These are phyloP conservation scores for Dicaeum eximium DNA, from an alignment of 2,113 vertebrate species.

Conservation along the genomic window DNA sequence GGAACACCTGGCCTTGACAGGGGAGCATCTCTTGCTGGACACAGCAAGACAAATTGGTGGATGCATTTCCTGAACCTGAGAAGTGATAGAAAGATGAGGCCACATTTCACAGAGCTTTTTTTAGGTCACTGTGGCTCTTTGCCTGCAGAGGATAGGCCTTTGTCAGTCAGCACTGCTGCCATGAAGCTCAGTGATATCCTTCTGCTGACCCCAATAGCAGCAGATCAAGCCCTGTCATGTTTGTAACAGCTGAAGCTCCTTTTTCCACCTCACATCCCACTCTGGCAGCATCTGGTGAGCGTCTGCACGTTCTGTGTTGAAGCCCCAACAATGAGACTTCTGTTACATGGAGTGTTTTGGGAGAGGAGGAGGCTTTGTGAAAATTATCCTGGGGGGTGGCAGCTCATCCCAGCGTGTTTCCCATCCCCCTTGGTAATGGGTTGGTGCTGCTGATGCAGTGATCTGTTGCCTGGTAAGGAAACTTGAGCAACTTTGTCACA, in stretches of 20 bases:
- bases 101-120: background rate
- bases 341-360: background rate
- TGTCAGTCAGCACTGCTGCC: background rate
- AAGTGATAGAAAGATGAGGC: background rate
- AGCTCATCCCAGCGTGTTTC: background rate
- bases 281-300: slow-evolving; percentile 32
- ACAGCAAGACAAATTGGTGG: background rate
- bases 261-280: background rate
- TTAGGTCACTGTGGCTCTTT: background rate
- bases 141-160: background rate
- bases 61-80: background rate
- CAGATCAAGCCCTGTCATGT: background rate
- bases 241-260: background rate
- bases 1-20: background rate
- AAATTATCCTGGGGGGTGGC: background rate
- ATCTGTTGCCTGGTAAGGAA: background rate
- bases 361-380: background rate
- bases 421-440: background rate
- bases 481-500: background rate
- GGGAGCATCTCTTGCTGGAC: background rate
- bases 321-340: background rate
- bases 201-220: background rate
- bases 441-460: background rate
- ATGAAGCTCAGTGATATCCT: accelerated
- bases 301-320: background rate